Evolutionary conservation across 2,797 vertebrate genomes (phyloP), one percentile per base, ranked within the genome.

Genomic region (Podarcis lilfordi): DNA sequence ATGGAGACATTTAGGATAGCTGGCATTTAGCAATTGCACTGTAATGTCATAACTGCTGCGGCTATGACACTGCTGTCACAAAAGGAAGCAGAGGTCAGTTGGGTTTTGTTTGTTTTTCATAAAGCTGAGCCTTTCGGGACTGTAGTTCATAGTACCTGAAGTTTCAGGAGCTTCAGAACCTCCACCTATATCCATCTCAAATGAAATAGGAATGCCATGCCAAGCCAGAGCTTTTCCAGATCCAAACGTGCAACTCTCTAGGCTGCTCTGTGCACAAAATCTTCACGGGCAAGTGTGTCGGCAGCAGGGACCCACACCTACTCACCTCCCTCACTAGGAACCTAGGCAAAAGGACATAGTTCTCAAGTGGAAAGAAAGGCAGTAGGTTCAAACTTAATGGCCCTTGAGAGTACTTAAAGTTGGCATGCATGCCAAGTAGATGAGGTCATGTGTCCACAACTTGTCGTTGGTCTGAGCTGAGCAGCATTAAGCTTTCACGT

Each of bases 401-500:
- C 64, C 37, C 32, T n/a, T 66, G 43, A n/a, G 80, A 40, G 75
- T 3, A 35, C 21, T 74, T 75, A 68, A 35, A 6, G 32, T n/a
- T 50, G 37, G 74, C 78, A 76, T 35, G 29, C 23, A 15, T 40
- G 84, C 71, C 78, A 82, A 27, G 45, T 32, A 69, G 69, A 35
- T 29, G 68, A 85, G 15, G 61, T 86, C 78, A 89, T 68, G 61
- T 40, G 17, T 85, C 71, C 84, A 66, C 35, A 23, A 43, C 43
- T 55, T 66, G 11, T 43, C 8, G 29, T 80, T 45, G 40, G 75
- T 86, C 87, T 32, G 37, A 45, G 69, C 15, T 0, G 0, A 81
- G 89, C 80, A 11, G 4, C 0, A 43, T 95, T 94, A 96, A 71
- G 94, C 95, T 61, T 93, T 97, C 88, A 97, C 96, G 35, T 98